Percentiles rank a stretch among this genome's conserved stretches.
Conservation (phyloP, 2,113 vertebrate genomes). For the Centropus unirufus region DNA sequence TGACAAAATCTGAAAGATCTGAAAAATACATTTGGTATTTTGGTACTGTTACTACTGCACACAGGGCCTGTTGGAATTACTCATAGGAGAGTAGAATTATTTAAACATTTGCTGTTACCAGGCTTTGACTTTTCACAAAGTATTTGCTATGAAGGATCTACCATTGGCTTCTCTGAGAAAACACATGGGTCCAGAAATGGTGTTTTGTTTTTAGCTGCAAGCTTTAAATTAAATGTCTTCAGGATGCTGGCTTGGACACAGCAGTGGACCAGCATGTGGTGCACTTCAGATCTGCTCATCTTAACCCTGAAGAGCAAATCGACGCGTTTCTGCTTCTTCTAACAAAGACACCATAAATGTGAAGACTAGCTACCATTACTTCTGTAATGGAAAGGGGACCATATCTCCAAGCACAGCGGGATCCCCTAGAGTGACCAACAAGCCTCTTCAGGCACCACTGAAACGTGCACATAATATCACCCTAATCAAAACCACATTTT, state of each 20-base stretch:
- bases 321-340: neutral
- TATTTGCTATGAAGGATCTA: neutral
- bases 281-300: neutral
- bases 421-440: neutral
- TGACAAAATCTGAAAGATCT: neutral
- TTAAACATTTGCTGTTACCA: neutral
- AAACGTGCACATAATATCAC: neutral
- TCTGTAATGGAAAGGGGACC: neutral
- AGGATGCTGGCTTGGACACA: neutral
- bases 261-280: neutral
- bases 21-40: neutral
- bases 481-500: neutral
- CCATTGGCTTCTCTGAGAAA: neutral
- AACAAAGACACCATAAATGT: neutral
- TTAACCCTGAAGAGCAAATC: neutral
- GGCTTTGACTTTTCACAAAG: neutral
- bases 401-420: neutral
- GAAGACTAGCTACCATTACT: neutral
- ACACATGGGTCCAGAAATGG: neutral
- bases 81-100: accelerated
- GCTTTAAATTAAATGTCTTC: neutral
- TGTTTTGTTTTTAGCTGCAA: neutral
- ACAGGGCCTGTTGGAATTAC: neutral
- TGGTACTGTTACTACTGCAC: neutral
- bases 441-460: neutral